Percentiles rank a stretch among this genome's conserved stretches.
These are phyloP conservation scores for Phainopepla nitens DNA, from an alignment of 2,113 vertebrate genomes.

Conservation along the genomic window DNA sequence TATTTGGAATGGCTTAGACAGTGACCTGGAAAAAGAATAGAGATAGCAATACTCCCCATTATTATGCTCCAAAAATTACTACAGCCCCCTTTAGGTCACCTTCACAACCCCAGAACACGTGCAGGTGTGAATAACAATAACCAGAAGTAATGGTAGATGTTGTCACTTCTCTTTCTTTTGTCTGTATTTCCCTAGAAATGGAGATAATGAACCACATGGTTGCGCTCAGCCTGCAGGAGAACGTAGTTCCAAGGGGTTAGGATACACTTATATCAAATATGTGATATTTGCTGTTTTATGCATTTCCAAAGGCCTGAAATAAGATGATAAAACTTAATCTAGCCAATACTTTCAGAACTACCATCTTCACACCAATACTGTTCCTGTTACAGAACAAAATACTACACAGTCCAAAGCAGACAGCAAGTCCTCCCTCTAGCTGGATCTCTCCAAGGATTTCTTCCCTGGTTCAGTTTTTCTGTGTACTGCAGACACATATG, in stretches of 20 bases:
- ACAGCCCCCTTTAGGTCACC: neutral
- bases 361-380: neutral
- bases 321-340: neutral
- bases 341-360: neutral
- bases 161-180: neutral
- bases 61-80: slow-evolving; percentile 12
- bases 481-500: neutral
- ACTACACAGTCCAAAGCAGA: neutral
- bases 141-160: neutral
- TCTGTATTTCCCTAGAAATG: neutral
- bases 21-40: slow-evolving; percentile 41
- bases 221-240: neutral
- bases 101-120: neutral
- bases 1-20: slow-evolving; percentile 33
- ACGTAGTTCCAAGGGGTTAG: neutral
- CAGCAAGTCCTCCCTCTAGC: neutral
- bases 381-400: neutral
- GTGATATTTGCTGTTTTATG: neutral
- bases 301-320: neutral
- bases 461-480: neutral
- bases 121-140: neutral
- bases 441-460: neutral
- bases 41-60: neutral
- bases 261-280: neutral
- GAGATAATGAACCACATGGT: neutral